Evolutionary conservation across 2,888 invertebrate genomes (phyloP), one percentile per base, ranked within the genome.

Genomic region (Phyllotreta cruciferae): DNA sequence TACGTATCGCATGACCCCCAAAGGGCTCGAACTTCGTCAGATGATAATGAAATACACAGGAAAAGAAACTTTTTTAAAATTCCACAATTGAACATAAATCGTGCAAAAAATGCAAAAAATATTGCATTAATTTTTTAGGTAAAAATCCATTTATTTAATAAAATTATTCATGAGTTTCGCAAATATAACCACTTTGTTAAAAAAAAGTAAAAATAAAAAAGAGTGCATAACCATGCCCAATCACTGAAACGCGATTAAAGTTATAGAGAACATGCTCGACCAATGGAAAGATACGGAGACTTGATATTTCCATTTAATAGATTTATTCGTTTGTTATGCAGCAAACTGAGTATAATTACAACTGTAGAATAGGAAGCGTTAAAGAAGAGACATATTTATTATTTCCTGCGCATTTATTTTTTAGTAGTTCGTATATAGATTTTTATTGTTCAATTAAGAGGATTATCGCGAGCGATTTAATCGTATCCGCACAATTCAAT

Each of bases 271-370:
- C 60, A 64, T 68, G 68, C 55, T 65, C 68, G 64, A 44, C 66
- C 66, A 68, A 63, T 63, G 68, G 66, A 68, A 68, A 68, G 68
- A 68, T 66, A 55, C 58, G 63, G 49, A 47, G 11, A 52, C 47
- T 36, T 62, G 68, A 68, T 68, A 63, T 56, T 55, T 56, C 54
- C 44, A 49, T 53, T 56, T 57, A 14, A 57, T 34, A 64, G 56
- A 56, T 52, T 45, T 64, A 64, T 66, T 62, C 56, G 49, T 56
- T 60, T 39, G 66, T 66, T 64, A 50, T 39, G 41, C 56, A 10
- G 45, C 8, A n/a, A 36, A 56, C 41, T 14, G 47, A 35, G 34
- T 11, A 35, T 58, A 58, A 58, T 50, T 50, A 58, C 24, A 24
- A 24, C 24, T 24, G 24, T 24, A 24, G 24, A 24, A 24, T 24